These are phyloP conservation scores for Megaustenia siamemsis DNA, from an alignment of 2,888 invertebrate species.

Conservation along the genomic window DNA sequence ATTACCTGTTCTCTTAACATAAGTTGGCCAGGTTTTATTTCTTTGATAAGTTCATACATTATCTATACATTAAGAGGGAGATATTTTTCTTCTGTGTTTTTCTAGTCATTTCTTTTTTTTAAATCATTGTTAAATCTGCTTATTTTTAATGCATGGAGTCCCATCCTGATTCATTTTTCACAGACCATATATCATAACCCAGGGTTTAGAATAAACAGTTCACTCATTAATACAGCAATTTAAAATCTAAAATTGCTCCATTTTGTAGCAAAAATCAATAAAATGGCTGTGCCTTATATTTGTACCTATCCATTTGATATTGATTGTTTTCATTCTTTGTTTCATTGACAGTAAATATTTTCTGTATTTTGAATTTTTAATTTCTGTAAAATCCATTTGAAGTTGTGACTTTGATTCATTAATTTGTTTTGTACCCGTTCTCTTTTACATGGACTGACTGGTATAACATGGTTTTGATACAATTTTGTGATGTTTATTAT, in stretches of 20 bases:
- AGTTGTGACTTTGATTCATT: neutral
- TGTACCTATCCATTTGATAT: conserved; percentile 15
- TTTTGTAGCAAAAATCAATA: conserved; percentile 12
- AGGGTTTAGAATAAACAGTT: neutral
- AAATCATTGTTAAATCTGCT: neutral
- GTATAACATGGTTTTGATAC: neutral
- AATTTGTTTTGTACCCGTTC: neutral
- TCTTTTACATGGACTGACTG: neutral
- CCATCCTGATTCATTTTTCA: neutral
- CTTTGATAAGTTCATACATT: no score
- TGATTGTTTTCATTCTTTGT: neutral
- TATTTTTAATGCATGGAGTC: neutral
- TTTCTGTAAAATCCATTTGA: neutral
- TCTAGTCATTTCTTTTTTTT: no score
- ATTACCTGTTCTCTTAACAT: no score
- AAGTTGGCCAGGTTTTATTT: no score
- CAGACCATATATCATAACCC: neutral
- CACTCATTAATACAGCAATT: neutral
- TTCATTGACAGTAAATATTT: neutral
- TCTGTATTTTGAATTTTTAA: neutral
- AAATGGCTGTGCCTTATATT: conserved; percentile 40
- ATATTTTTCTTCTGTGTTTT: no score
- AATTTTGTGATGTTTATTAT: conserved; percentile 2
- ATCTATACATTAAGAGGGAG: no score
- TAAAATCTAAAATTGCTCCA: neutral